phyloP scores from a whole-genome alignment of 2,797 vertebrate genomes.

The Ispidina picta region DNA sequence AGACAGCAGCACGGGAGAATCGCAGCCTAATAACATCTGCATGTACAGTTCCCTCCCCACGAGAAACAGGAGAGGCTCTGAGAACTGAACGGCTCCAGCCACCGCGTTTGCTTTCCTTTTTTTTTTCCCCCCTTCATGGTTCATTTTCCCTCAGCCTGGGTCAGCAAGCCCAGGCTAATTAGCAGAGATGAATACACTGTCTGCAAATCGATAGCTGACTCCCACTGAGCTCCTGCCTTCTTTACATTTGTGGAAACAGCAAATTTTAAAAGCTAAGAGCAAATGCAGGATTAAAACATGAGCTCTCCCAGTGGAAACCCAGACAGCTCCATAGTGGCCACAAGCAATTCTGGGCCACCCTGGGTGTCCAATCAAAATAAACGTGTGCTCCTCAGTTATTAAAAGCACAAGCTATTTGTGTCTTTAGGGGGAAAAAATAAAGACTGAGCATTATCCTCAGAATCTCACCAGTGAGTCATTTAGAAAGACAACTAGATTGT shows the following conservation, averaged over 20 bases:
- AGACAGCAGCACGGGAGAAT: background rate
- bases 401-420: conserved; percentile 34
- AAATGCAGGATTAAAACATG: conserved; percentile 15
- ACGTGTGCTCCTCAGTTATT: background rate
- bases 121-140: background rate
- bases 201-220: conserved; percentile 12
- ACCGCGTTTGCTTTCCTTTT: background rate
- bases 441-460: background rate
- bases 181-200: conserved; percentile 28
- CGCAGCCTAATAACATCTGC: background rate
- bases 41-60: background rate
- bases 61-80: background rate
- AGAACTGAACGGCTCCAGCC: background rate
- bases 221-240: background rate
- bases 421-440: background rate
- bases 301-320: conserved; percentile 6
- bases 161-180: conserved; percentile 34
- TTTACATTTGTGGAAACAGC: conserved; percentile 11
- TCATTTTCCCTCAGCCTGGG: conserved; percentile 29
- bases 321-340: conserved; percentile 2
- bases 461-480: background rate
- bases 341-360: conserved; percentile 5
- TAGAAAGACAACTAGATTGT: conserved; percentile 19
- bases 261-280: conserved; percentile 20
- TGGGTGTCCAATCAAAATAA: conserved; percentile 44